Evolutionary conservation across 2,888 invertebrate genomes (phyloP), one percentile per base, ranked within the genome.

Genomic region (Tiliacea aurago): DNA sequence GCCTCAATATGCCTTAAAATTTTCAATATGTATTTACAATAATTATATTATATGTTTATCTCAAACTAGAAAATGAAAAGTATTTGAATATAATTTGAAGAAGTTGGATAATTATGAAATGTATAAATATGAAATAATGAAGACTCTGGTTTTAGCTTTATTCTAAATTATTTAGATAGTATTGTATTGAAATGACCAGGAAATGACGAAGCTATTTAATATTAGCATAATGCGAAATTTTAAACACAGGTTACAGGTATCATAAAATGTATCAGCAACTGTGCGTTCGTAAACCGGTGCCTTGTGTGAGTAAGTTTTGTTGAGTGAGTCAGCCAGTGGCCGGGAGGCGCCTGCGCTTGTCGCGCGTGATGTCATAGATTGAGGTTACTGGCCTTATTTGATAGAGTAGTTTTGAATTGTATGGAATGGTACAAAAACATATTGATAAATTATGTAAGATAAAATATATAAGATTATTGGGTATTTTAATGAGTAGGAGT

Each of bases 121-220:
- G 85, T 85, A 71, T 80, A 80, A 69, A 76, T 81, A 76, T 83
- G 76, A 76, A 70, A 80, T 76, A 77, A 78, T 76, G 78, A 87
- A 90, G 86, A 89, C 91, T 90, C 93, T 94, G 94, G 94, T 94
- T 92, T 89, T 92, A 94, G 94, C 91, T 94, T 93, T 93, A 94
- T 93, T 90, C 90, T 90, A 91, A 92, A 91, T 91, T 91, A 91
- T 92, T 90, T 89, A 89, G 78, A 78, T 84, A 80, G 70, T 79
- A 84, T 81, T 78, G 70, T 85, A 70, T 73, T 77, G 69, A 80
- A 74, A 75, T 78, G 82, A 85, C 66, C 77, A 71, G 76, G 69
- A 70, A 80, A 72, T 75, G 66, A 81, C 56, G 61, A 82, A 81
- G 69, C 77, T 80, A 71, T 78, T 77, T 81, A 76, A 70, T 75